Base-by-base conservation (phyloP, 1,140 invertebrate species). In the Calephelis nemesis region DNA sequence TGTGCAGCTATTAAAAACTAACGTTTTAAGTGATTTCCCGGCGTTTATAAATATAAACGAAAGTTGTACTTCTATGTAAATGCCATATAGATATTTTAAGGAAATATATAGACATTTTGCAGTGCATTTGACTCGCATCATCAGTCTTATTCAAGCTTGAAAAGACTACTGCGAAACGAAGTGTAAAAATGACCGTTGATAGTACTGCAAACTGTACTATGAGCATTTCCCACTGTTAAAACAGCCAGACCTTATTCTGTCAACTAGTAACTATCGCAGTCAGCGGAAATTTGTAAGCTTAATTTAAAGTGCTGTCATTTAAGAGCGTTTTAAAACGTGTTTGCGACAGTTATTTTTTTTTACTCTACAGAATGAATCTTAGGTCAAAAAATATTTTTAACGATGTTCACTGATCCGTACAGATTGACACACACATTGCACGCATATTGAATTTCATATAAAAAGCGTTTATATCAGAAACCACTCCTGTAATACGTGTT, bases 21-120 rank as follows among this genome's bases (percentile, higher is more conserved):
- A 13, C 19, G 13, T 39, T 15, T 13, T 15, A 65, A 19, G 30
- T 47, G 30, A 50, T 12, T 19, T 60, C 11, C 11, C 11, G 54
- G 54, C 11, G 54, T 48, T 65, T n/a, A 65, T 65, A 48, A 47
- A 65, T 65, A 47, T 65, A 19, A 40, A 63, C 47, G 40, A 49
- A 48, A 65, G 47, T 30, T 39, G 45, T 65, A 30, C 45, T 65
- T 65, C 12, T 67, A 40, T 47, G 42, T 67, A 67, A 30, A 60
- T n/a, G 54, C 54, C 30, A 39, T 60, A 60, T 58, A 60, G 19
- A 60, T 60, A 12, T 40, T 40, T 11, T 60, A n/a, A 60, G 5
- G 54, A 39, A 60, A 39, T 40, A 60, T 39, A 40, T 40, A n/a
- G 19, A 52, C 13, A 54, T 54, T 54, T 19, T 54, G 15, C 52